Conservation (phyloP, 2,797 vertebrate genomes). For the Pempheris klunzingeri region DNA sequence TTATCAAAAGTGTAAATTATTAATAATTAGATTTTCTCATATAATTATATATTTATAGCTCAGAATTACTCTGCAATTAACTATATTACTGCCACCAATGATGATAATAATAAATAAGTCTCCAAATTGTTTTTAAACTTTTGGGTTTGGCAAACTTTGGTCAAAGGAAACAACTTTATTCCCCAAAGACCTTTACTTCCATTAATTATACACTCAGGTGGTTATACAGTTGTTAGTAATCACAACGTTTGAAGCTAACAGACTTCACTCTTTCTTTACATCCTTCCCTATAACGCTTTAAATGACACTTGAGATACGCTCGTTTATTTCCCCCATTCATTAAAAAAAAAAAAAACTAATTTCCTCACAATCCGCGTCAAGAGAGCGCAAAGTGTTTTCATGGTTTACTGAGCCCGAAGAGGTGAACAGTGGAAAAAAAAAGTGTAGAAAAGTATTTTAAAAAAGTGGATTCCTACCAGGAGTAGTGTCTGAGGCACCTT, state of each 20-base stretch:
- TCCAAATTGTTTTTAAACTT: neutral
- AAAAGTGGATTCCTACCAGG: constrained; percentile 75
- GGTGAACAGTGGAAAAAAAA: neutral
- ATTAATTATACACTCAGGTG: neutral
- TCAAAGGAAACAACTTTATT: neutral
- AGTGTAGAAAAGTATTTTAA: neutral
- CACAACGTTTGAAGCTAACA: neutral
- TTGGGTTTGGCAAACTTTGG: constrained; percentile 1
- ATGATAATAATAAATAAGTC: neutral
- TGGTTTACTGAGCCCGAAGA: neutral
- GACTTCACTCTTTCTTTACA: neutral
- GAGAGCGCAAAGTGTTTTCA: no score
- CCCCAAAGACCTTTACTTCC: neutral
- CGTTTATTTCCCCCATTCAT: neutral
- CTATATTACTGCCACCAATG: neutral
- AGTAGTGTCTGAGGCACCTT: constrained; percentile 53
- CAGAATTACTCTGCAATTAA: neutral
- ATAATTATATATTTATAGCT: neutral
- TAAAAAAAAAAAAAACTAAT: constrained; percentile 8
- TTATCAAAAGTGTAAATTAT: no score
- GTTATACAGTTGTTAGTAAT: neutral
- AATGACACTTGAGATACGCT: neutral
- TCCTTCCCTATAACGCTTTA: neutral
- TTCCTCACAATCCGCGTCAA: neutral
- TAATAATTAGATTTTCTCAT: no score